phyloP scores from a whole-genome alignment of 2,113 vertebrate species.

The Pontoporia blainvillei region DNA sequence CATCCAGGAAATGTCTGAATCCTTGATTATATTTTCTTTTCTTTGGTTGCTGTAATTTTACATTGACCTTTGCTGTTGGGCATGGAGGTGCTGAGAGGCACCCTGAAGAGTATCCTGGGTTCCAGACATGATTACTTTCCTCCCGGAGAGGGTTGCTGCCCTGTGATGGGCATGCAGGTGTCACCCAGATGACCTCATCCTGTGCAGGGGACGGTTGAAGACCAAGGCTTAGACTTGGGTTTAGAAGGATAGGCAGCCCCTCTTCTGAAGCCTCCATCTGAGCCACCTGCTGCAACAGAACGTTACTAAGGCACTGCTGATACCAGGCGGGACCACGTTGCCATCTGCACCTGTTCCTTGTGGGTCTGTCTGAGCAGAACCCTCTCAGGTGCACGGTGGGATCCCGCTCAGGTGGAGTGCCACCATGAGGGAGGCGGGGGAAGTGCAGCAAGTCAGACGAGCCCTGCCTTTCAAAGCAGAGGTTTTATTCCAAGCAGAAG shows the following conservation, averaged over 20 bases:
- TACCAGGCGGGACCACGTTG: rapidly evolving
- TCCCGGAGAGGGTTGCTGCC: background rate
- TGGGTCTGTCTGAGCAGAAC: background rate
- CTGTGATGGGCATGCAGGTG: background rate
- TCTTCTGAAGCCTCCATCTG: rapidly evolving
- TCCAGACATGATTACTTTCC: background rate
- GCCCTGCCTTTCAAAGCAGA: background rate
- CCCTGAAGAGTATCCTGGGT: too few relatives aligned
- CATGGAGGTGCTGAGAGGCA: background rate
- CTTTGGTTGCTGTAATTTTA: background rate
- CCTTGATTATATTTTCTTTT: background rate
- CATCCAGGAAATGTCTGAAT: too few relatives aligned
- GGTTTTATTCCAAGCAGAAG: background rate
- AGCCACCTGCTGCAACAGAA: rapidly evolving
- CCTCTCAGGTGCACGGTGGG: rapidly evolving
- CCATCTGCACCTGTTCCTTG: rapidly evolving
- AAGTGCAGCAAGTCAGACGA: too few relatives aligned
- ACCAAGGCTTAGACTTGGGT: background rate
- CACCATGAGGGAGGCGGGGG: rapidly evolving
- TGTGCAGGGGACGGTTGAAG: background rate
- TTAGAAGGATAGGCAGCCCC: background rate
- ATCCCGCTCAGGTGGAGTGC: background rate
- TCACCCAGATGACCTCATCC: background rate
- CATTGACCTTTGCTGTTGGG: background rate
- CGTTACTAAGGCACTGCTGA: rapidly evolving